Evolutionary conservation across 2,113 vertebrate genomes (phyloP), one percentile per base, ranked within the genome.

Genomic region (Opisthocomus hoazin): DNA sequence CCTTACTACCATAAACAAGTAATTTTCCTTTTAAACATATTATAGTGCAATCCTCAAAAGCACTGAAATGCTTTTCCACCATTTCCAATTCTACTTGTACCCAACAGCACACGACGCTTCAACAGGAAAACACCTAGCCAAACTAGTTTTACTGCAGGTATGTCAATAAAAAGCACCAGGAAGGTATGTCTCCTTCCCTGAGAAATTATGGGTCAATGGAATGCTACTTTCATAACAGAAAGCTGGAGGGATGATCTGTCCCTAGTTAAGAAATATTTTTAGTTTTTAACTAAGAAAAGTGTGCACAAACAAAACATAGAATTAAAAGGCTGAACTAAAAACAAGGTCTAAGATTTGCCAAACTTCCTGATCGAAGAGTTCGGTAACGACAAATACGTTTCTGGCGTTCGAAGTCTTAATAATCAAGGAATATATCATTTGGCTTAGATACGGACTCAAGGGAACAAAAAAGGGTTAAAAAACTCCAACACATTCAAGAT

Each of bases 401-500:
- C 64, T 80, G 61, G 43, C 70, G 37, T 43, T 81, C 18, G 2
- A 74, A 91, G 48, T 54, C 65, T 93, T 84, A 71, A 58, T 41
- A 92, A 84, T 68, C 37, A 88, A 71, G 56, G 46, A 84, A 65
- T 54, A 75, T 1, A 79, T 29, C 54, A 86, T 69, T 95, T 79
- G 48, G 93, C 96, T 90, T 93, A 97, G 95, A 96, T 39, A 60
- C 30, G 77, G 48, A 84, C 21, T 81, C n/a, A 23, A 58, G 15
- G 2, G 7, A 26, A 50, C 36, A 81, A 46, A 39, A 61, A 37
- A 10, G 2, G 21, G 22, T 15, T 20, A 74, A 75, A 89, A 84
- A 74, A 46, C 54, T 74, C 46, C 94, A 94, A 96, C 71, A 87
- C 84, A 57, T 93, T 94, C 94, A 97, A 96, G 90, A 97, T 95